Evolutionary conservation across 1,140 invertebrate species (phyloP), one percentile per base, ranked within the genome.

Genomic region (Antheraea pernyi): DNA sequence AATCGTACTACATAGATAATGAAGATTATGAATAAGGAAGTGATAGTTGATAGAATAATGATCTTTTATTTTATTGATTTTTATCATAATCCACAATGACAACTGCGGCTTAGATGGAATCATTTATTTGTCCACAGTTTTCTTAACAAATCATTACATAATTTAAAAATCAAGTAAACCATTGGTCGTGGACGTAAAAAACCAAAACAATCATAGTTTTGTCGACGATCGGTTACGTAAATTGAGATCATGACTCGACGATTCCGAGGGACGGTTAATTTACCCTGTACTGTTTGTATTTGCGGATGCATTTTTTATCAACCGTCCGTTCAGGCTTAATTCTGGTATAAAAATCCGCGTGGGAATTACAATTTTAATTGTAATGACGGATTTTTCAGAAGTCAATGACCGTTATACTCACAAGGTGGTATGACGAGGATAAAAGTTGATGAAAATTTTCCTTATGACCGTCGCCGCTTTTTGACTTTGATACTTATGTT

Each of bases 211-310:
- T 70, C 16, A n/a, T 53, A 63, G 16, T 10, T 64, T 60, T 64
- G 67, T 59, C 53, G 62, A 65, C 62, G 68, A 70, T 67, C 36
- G 68, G 59, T 76, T 76, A 72, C 71, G 71, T 70, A 76, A 75
- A 68, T 70, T 48, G 65, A 71, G 65, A 53, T 53, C 46, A 53
- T 53, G 46, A 53, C 11, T 53, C 53, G 46, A 53, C 58, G 64
- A 74, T 66, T 46, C 48, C 37, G 66, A 58, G 61, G 68, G 48
- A 70, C 69, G 37, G 19, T 22, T 71, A 13, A 59, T 67, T 71
- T 71, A 48, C 53, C 48, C 30, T 63, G 2, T 37, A 53, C 67
- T 63, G 22, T 53, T 9, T 16, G 46, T 13, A 16, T 53, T 61
- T 19, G 19, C 59, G 59, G 59, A 22, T 60, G 7, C 19, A 19